phyloP scores from a whole-genome alignment of 1,140 invertebrate species.

The Mactra quadrangularis region DNA sequence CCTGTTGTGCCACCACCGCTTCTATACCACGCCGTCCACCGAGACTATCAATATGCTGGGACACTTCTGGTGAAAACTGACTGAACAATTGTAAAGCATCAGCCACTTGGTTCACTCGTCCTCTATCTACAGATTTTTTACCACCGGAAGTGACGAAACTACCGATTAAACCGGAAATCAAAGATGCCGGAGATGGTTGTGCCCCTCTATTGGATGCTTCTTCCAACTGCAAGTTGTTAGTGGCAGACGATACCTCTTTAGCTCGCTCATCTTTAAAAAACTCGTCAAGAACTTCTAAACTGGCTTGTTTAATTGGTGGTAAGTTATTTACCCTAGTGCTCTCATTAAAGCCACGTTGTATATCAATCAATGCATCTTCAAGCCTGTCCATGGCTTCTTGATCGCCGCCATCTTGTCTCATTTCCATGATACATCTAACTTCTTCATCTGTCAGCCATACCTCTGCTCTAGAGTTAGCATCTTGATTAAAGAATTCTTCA shows the following conservation, averaged over 20 bases:
- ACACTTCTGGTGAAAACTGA: neutral
- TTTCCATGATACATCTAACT: neutral
- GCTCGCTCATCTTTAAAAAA: slow-evolving; percentile 20
- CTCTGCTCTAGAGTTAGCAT: neutral
- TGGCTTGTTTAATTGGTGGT: slow-evolving; percentile 7
- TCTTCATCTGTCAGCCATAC: slow-evolving; percentile 13
- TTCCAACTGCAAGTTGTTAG: neutral
- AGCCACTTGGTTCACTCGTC: neutral
- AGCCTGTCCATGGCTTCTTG: slow-evolving; percentile 5
- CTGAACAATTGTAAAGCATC: neutral
- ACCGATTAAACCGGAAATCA: slow-evolving; percentile 1
- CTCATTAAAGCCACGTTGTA: slow-evolving; percentile 34
- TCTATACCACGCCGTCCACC: slow-evolving; percentile 3
- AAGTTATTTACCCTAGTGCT: neutral
- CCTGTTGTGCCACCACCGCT: neutral
- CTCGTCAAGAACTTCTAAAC: neutral
- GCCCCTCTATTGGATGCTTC: neutral
- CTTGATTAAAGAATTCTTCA: slow-evolving; percentile 4
- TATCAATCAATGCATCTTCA: slow-evolving; percentile 20
- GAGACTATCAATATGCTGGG: neutral
- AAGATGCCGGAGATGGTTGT: neutral
- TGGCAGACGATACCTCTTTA: neutral
- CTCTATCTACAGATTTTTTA: neutral
- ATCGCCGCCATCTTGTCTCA: slow-evolving; percentile 9
- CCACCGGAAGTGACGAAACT: slow-evolving; percentile 1